Evolutionary conservation across 2,888 invertebrate genomes (phyloP).

Genomic region (Myathropa florea): DNA sequence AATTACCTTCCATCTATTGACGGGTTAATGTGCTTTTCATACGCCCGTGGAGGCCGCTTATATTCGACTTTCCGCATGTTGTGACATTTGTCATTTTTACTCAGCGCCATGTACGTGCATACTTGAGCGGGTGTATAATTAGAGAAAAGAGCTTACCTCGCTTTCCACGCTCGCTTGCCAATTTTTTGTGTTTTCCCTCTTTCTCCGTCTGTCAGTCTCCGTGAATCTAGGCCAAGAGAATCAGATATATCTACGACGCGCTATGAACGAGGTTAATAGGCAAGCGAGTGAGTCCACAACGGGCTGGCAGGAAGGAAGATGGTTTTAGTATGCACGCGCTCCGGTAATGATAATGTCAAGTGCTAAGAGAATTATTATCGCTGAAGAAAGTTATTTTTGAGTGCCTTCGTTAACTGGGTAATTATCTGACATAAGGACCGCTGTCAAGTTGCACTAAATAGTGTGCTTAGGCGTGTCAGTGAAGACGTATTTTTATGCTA

Average conservation of each 20-base stretch:
- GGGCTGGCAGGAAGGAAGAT: neutral
- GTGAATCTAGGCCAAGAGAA: slow-evolving; percentile 42
- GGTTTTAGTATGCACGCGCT: slow-evolving; percentile 25
- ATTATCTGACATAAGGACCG: slow-evolving; percentile 33
- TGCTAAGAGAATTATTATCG: slow-evolving; percentile 41
- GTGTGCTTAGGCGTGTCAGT: neutral
- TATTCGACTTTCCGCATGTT: slow-evolving; percentile 27
- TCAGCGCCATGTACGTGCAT: slow-evolving; percentile 4
- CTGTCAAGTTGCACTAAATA: slow-evolving; percentile 27
- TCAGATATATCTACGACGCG: slow-evolving; percentile 11
- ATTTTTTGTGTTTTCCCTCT: slow-evolving; percentile 10
- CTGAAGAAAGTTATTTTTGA: slow-evolving; percentile 46
- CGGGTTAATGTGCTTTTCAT: slow-evolving; percentile 62
- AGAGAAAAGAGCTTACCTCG: slow-evolving; percentile 32
- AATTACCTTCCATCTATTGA: slow-evolving; percentile 60
- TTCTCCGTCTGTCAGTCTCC: neutral
- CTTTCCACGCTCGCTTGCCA: too few species aligned
- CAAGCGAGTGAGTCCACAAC: slow-evolving; percentile 18
- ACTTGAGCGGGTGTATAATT: slow-evolving; percentile 53
- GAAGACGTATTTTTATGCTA: neutral
- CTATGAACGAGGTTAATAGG: slow-evolving; percentile 57
- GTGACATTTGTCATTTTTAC: slow-evolving; percentile 57
- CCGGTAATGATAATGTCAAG: slow-evolving; percentile 60
- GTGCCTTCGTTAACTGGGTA: slow-evolving; percentile 46
- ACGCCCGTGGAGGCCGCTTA: slow-evolving; percentile 31